Evolutionary conservation across 2,797 vertebrate genomes (phyloP), one percentile per base, ranked within the genome.

Genomic region (Periophthalmus magnuspinnatus): DNA sequence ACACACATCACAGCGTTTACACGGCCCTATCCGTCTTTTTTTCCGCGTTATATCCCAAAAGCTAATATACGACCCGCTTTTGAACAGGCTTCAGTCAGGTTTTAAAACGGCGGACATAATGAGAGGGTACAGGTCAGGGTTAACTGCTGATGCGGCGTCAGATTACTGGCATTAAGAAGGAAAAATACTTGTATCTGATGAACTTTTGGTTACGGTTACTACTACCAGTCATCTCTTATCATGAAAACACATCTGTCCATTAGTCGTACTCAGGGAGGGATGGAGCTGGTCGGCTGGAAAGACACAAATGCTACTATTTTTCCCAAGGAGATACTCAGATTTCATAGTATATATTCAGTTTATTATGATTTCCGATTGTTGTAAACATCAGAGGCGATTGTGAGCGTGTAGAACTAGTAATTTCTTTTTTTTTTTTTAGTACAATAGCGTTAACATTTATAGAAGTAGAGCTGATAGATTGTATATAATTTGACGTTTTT

Each of bases 121-220:
- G 61, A 16, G 64, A 72, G 65, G 59, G 56, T 68, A 72, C 48
- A 55, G 73, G 80, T 84, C 76, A 58, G 68, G 76, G 76, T 80
- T 77, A 82, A 79, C 75, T 68, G 77, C 82, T 72, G 85, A 86
- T 80, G 58, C 65, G 17, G 82, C 76, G 73, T 90, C 81, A 80
- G 83, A 82, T 89, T 89, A 83, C 74, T 32, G 75, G 73, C 76
- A 24, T 76, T 77, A 77, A 83, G 67, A 57, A 66, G 24, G 24
- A 36, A 45, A n/a, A 50, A 60, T 10, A 77, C 32, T 65, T 54
- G 24, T 77, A 88, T 83, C 81, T 75, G 81, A 77, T 75, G 77
- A 70, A 75, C 83, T 34, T 81, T 71, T 65, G 72, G 69, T 81
- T 67, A 74, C 64, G 54, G 38, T 68, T 54, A 81, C 64, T 64